Evolutionary conservation across 2,797 vertebrate genomes (phyloP), one percentile per base, ranked within the genome.

Genomic region (Danionella dracula): DNA sequence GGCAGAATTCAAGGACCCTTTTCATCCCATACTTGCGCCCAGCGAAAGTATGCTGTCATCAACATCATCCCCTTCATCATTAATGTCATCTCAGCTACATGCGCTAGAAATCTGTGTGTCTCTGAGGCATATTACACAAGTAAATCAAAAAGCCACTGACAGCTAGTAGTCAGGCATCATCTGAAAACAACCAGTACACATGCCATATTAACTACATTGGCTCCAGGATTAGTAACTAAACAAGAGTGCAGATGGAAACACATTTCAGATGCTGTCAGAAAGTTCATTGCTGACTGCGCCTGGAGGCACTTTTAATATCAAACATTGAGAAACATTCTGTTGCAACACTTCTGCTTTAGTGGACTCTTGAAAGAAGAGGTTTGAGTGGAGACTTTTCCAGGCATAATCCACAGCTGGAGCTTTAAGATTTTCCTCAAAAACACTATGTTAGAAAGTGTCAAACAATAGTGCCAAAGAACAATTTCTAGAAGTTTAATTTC

Each of bases 281-380:
- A 51, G 51, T 62, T 74, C 45, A 62, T 72, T 66, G 54, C 51
- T 51, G 31, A 71, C 46, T 57, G 61, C 29, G 31, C 53, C 68
- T 61, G 57, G 56, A 48, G 75, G 55, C 62, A 55, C 60, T 41
- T 66, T 71, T 71, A 58, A 65, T 44, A 73, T 74, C 58, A 71
- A 77, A 69, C 68, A 40, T 45, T 42, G 31, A 32, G 68, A 53
- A 48, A 70, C 41, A n/a, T n/a, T n/a, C 41, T 44, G 29, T 57
- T 49, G 58, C 66, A 72, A 66, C 57, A 63, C 56, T 57, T 67
- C 49, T 37, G 58, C 57, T 62, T 59, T 62, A 0, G 37, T 19
- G 53, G 72, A 69, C 66, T 62, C 57, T 45, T 63, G 55, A 77
- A 75, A 69, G 49, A 56, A 73, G 55, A 50, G 55, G 53, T 32